Percentiles rank a stretch among this genome's conserved stretches.
Evolutionary conservation across 2,113 vertebrate genomes (phyloP).

Genomic region (Cephalophus harveyi): DNA sequence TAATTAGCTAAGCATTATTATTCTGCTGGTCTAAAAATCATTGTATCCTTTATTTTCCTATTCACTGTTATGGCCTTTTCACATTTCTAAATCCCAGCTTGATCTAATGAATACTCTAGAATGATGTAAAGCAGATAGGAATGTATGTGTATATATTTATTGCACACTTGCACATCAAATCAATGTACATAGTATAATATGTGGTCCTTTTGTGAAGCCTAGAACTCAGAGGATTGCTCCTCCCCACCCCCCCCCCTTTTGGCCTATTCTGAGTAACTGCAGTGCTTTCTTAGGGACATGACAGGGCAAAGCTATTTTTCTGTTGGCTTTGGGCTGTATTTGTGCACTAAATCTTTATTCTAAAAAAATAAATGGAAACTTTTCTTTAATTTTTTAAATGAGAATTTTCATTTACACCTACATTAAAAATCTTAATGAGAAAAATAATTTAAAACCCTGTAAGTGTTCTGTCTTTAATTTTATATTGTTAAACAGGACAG

Average conservation of each 20-base stretch:
- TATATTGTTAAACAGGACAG: background rate
- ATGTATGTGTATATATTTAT: slow-evolving; percentile 87
- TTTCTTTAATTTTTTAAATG: slow-evolving; percentile 84
- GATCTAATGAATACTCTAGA: slow-evolving; percentile 81
- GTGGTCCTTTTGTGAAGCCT: slow-evolving; percentile 83
- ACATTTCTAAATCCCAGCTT: slow-evolving; percentile 85
- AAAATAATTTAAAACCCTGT: slow-evolving; percentile 75
- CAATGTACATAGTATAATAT: slow-evolving; percentile 86
- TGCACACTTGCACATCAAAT: slow-evolving; percentile 91
- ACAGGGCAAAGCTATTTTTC: slow-evolving; percentile 81
- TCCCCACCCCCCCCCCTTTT: slow-evolving; percentile 39
- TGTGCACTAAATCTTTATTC: slow-evolving; percentile 84
- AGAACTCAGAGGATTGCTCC: slow-evolving; percentile 72
- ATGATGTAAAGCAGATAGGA: slow-evolving; percentile 83
- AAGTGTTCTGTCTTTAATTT: slow-evolving; percentile 59
- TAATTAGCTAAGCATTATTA: slow-evolving; percentile 76
- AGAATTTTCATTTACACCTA: slow-evolving; percentile 82
- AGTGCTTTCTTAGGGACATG: slow-evolving; percentile 76
- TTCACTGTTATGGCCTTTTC: slow-evolving; percentile 82
- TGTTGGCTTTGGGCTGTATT: slow-evolving; percentile 82
- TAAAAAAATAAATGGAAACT: slow-evolving; percentile 76
- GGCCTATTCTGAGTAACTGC: slow-evolving; percentile 73
- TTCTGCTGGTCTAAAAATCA: slow-evolving; percentile 70
- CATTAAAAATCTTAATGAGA: slow-evolving; percentile 82
- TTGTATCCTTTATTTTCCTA: slow-evolving; percentile 75